These are phyloP conservation scores for Dynastes grantii DNA, from an alignment of 2,888 invertebrate species.

Conservation along the genomic window DNA sequence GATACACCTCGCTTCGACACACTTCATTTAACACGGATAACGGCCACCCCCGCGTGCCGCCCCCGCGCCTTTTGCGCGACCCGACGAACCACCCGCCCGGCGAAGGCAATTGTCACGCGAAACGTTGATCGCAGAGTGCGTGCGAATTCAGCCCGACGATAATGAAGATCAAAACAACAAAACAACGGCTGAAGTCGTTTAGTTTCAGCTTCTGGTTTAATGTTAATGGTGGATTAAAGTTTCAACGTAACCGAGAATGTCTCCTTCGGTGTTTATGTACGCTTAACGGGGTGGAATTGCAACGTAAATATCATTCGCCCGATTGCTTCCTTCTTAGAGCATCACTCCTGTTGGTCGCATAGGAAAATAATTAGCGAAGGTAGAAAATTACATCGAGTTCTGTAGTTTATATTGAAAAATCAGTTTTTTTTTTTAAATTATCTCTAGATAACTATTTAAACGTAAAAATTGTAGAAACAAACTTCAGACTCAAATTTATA, in stretches of 20 bases:
- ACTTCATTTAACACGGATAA: conserved; percentile 72
- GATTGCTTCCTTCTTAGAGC: conserved; percentile 43
- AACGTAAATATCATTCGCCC: conserved; percentile 46
- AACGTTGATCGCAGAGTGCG: conserved; percentile 68
- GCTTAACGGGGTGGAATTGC: conserved; percentile 46
- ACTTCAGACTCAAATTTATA: too few species aligned
- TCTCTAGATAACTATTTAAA: too few species aligned
- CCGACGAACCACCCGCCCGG: conserved; percentile 38
- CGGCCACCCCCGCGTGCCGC: conserved; percentile 71
- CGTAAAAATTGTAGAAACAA: too few species aligned
- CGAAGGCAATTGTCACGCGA: conserved; percentile 62
- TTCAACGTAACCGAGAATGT: conserved; percentile 51
- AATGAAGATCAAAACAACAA: conserved; percentile 68
- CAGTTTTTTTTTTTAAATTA: too few species aligned
- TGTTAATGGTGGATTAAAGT: conserved; percentile 58
- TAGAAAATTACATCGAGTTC: background rate
- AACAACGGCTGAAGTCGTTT: conserved; percentile 62
- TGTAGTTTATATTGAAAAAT: background rate
- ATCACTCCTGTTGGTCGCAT: background rate
- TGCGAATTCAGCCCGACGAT: conserved; percentile 67
- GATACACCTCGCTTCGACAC: conserved; percentile 68
- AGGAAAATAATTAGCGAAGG: conserved; percentile 13
- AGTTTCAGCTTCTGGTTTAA: conserved; percentile 63
- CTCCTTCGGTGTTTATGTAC: conserved; percentile 48
- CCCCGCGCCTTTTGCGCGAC: conserved; percentile 20